Conservation (phyloP, 2,888 invertebrate species). For the Arge pagana region DNA sequence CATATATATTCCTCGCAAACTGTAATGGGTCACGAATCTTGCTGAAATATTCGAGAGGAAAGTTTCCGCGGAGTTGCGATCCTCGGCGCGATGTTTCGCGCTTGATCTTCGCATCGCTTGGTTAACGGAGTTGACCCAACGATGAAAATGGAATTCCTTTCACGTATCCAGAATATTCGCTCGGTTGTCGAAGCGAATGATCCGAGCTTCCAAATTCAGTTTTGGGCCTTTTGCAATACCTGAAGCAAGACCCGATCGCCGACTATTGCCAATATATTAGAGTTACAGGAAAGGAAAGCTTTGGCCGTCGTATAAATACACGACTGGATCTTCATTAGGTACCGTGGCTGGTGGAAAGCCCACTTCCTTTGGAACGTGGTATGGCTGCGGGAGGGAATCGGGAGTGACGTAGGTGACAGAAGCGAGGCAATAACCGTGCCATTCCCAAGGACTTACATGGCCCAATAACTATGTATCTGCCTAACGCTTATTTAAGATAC, state of each 20-base stretch:
- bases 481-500: constrained; percentile 53
- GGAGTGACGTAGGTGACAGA: constrained; percentile 33
- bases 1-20: too few species aligned
- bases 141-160: too few species aligned
- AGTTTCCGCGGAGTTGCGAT: constrained; percentile 2
- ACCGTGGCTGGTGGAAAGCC: constrained; percentile 29
- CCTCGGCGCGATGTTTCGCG: too few species aligned
- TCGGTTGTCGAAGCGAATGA: neutral
- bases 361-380: constrained; percentile 27
- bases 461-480: constrained; percentile 50
- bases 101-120: too few species aligned
- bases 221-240: neutral
- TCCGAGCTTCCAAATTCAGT: neutral
- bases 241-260: constrained; percentile 6
- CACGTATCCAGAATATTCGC: constrained; percentile 1
- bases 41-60: too few species aligned
- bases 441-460: constrained; percentile 26
- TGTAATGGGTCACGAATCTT: too few species aligned
- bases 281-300: constrained; percentile 39
- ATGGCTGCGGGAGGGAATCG: constrained; percentile 1
- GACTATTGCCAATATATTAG: constrained; percentile 37
- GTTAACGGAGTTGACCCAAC: too few species aligned
- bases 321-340: constrained; percentile 46
- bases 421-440: constrained; percentile 37
- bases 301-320: constrained; percentile 43